Evolutionary conservation across 2,113 vertebrate species (phyloP).

Genomic region (Dendrocopos noguchii): DNA sequence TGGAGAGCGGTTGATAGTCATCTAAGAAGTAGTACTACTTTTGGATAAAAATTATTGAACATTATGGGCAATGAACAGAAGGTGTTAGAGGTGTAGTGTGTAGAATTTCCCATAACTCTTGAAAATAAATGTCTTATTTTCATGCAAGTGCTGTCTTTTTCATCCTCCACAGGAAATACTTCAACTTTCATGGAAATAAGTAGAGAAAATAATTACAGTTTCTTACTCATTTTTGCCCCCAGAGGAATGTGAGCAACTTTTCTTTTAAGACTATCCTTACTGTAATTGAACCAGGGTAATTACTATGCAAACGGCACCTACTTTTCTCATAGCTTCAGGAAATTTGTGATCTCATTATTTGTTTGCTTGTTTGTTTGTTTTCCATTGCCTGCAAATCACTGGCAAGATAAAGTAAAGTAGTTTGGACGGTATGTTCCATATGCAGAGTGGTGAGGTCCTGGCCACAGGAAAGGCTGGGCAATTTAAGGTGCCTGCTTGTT

Average conservation of each 20-base stretch:
- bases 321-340: not conserved
- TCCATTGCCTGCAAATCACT: not conserved
- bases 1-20: not conserved
- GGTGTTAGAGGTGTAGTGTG: not conserved
- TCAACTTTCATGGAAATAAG: conserved; percentile 17
- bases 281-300: conserved; percentile 27
- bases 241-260: conserved; percentile 2
- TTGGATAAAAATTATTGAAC: conserved; percentile 28
- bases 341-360: conserved; percentile 3
- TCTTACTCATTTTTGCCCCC: not conserved
- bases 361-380: conserved; percentile 1
- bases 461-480: not conserved
- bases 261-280: not conserved
- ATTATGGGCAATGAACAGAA: conserved; percentile 2
- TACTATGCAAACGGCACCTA: conserved; percentile 11
- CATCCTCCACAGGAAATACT: not conserved
- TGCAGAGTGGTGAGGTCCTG: not conserved
- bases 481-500: not conserved
- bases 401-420: not conserved
- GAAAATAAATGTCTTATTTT: conserved; percentile 26
- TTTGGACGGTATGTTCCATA: not conserved
- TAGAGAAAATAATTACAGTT: not conserved
- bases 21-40: not conserved
- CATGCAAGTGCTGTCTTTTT: not conserved
- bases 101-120: conserved; percentile 19